Base-by-base conservation (phyloP, 2,888 invertebrate species). In the Chirona hameri region DNA sequence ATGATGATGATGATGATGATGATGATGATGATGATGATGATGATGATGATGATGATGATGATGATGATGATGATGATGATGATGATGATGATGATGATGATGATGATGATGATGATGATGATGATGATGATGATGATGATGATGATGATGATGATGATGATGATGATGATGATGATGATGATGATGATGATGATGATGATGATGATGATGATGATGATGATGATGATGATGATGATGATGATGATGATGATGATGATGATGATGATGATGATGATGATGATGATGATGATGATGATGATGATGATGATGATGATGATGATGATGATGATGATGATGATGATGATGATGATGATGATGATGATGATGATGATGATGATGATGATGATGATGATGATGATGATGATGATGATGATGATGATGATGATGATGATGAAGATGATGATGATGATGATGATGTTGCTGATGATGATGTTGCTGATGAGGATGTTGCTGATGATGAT, bases 1-100 rank as follows among this genome's bases (percentile, higher is more conserved):
- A 65, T 65, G n/a, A 65, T 65, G 65, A 65, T 65, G 65, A 65
- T 65, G 65, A n/a, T 65, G 65, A 65, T 65, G 65, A 65, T 65
- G 65, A 65, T 65, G 65, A 65, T 65, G 65, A 65, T 65, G 21
- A 65, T 65, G 65, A 65, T 65, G 65, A 65, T 65, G 65, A 65
- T 65, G 21, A 65, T 65, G 65, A 65, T 65, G 65, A 65, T 65
- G n/a, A 65, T 65, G 65, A 65, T 65, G 65, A n/a, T 65, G 65
- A 65, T 65, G 65, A 65, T 65, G 65, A 65, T 65, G 65, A 65
- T 21, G 65, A 65, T 65, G 65, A 65, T 65, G n/a, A 65, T 65
- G 65, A 65, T 65, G 65, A 65, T 65, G 65, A 65, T 65, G 65
- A 65, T 65, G 65, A 65, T 65, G 65, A 65, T 65, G 65, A 65